A percentile compares a stretch with the other conserved stretches of the same genome.
These are phyloP conservation scores for Pheosia gnoma DNA, from an alignment of 2,888 invertebrate species.

Conservation along the genomic window DNA sequence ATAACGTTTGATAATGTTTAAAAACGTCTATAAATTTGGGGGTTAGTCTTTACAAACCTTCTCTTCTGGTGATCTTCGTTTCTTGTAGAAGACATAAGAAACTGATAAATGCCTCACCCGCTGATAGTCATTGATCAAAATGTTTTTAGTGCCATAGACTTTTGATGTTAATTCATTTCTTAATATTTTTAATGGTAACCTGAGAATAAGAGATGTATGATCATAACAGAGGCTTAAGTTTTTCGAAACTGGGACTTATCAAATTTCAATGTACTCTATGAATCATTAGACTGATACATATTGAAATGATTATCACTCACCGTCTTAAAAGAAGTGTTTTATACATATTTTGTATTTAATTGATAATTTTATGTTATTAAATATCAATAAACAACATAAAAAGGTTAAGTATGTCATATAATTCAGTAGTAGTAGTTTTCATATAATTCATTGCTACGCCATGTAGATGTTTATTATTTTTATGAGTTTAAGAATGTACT, in stretches of 20 bases:
- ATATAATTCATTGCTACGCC: too few relatives aligned
- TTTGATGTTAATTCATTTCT: conserved; percentile 50
- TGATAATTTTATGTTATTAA: conserved; percentile 11
- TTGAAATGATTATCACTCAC: conserved; percentile 43
- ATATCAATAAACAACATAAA: conserved; percentile 7
- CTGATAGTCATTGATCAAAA: conserved; percentile 28
- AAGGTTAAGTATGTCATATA: conserved; percentile 34
- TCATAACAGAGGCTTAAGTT: too few relatives aligned
- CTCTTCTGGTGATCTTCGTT: conserved; percentile 86
- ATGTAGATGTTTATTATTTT: too few relatives aligned
- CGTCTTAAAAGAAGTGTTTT: conserved; percentile 59
- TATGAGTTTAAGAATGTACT: too few relatives aligned
- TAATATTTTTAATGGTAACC: conserved; percentile 56
- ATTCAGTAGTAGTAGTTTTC: neutral
- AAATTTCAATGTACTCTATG: too few relatives aligned
- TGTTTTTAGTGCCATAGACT: conserved; percentile 34
- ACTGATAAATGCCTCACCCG: conserved; percentile 56
- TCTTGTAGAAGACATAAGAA: conserved; percentile 75
- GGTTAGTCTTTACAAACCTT: conserved; percentile 56
- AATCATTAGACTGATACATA: too few relatives aligned
- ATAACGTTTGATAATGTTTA: too few relatives aligned
- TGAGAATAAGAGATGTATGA: conserved; percentile 34
- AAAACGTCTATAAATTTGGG: too few relatives aligned
- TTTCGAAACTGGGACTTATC: too few relatives aligned
- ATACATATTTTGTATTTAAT: conserved; percentile 53